Evolutionary conservation across 2,797 vertebrate genomes (phyloP).

Genomic region (Lutjanus argentimaculatus): DNA sequence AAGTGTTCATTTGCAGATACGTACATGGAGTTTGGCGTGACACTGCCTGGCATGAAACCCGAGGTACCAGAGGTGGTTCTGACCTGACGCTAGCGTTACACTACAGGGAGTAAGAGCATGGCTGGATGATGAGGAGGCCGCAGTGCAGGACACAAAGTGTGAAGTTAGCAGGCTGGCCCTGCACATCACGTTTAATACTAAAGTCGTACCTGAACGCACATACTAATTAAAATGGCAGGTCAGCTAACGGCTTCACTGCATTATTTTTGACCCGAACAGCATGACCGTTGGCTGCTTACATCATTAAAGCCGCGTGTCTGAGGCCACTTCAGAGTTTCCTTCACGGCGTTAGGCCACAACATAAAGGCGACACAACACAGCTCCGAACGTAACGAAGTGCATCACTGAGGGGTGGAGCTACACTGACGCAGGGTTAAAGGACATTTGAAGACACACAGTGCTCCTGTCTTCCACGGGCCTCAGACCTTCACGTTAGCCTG

Average conservation of each 20-base stretch:
- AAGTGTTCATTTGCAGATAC: background rate
- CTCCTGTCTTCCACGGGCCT: conserved; percentile 68
- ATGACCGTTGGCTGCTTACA: background rate
- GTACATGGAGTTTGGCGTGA: background rate
- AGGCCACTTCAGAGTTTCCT: background rate
- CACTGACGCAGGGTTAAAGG: conserved; percentile 64
- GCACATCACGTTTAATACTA: background rate
- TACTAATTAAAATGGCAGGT: background rate
- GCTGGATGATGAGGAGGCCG: conserved; percentile 68
- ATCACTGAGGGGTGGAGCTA: conserved; percentile 5
- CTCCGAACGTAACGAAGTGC: conserved; percentile 2
- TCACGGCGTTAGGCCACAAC: background rate
- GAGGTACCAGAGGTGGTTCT: conserved; percentile 20
- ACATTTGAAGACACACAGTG: conserved; percentile 41
- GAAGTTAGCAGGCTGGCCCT: conserved; percentile 31
- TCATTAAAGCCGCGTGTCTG: conserved; percentile 35
- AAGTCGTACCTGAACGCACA: too few relatives aligned
- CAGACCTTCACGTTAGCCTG: conserved; percentile 72
- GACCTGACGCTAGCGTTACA: conserved; percentile 43
- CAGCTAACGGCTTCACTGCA: background rate
- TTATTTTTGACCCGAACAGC: background rate
- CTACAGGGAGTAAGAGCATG: conserved; percentile 35
- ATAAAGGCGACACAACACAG: background rate
- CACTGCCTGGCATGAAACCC: background rate
- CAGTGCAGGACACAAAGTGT: conserved; percentile 47